Percentiles rank a stretch among this genome's conserved stretches.
These are phyloP conservation scores for Nasalis larvatus DNA, from an alignment of 2,113 vertebrate genomes.

Conservation along the genomic window DNA sequence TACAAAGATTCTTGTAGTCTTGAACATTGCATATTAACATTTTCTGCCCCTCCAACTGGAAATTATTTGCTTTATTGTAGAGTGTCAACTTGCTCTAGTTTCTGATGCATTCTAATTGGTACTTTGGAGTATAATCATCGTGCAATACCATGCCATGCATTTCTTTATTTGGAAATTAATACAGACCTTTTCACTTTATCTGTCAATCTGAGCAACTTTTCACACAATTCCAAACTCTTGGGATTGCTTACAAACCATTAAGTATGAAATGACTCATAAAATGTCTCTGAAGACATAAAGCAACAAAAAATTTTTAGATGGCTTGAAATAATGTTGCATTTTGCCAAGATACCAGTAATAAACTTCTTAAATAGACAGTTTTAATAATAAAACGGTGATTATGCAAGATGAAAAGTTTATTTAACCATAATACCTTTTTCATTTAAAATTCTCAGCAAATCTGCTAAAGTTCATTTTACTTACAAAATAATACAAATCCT, in stretches of 20 bases:
- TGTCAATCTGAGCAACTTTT: slow-evolving; percentile 92
- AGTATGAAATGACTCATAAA: slow-evolving; percentile 94
- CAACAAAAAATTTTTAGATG: slow-evolving; percentile 77
- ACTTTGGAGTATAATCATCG: slow-evolving; percentile 98
- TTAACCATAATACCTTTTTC: slow-evolving; percentile 37
- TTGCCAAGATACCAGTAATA: slow-evolving; percentile 64
- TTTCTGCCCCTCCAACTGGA: slow-evolving; percentile 99
- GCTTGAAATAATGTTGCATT: slow-evolving; percentile 72
- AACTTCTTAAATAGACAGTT: slow-evolving; percentile 69
- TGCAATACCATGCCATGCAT: slow-evolving; percentile 92
- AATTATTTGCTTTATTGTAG: slow-evolving; percentile 99
- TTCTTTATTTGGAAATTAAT: slow-evolving; percentile 97
- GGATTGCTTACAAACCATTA: slow-evolving; percentile 92
- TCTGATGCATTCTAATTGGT: slow-evolving; percentile 98
- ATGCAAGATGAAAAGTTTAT: slow-evolving; percentile 65
- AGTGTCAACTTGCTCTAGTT: slow-evolving; percentile 98
- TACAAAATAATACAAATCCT: background rate
- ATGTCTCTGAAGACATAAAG: slow-evolving; percentile 81
- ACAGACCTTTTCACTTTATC: slow-evolving; percentile 91
- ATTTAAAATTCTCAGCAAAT: slow-evolving; percentile 44
- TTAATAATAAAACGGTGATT: slow-evolving; percentile 54
- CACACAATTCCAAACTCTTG: slow-evolving; percentile 89
- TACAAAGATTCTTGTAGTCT: slow-evolving; percentile 98
- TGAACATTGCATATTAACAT: slow-evolving; percentile 99
- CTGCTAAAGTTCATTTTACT: background rate